These are phyloP conservation scores for Odontesthes bonariensis DNA, from an alignment of 2,113 vertebrate genomes.

Conservation along the genomic window DNA sequence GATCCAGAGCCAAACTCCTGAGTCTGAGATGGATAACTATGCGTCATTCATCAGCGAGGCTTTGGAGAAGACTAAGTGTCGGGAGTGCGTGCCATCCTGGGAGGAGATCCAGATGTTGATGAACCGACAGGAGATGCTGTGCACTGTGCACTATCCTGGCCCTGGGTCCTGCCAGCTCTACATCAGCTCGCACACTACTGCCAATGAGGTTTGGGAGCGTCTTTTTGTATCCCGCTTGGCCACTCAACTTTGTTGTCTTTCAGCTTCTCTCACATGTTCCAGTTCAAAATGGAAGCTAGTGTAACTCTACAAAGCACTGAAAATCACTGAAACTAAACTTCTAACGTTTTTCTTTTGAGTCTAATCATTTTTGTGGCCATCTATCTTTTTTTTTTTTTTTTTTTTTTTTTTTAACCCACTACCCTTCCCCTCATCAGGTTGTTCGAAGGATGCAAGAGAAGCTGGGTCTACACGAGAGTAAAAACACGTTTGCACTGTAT, in stretches of 20 bases:
- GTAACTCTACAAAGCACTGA: neutral
- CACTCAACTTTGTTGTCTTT: conserved; percentile 18
- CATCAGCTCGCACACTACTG: conserved; percentile 95
- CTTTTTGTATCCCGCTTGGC: conserved; percentile 10
- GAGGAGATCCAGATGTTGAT: conserved; percentile 94
- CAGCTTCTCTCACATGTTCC: conserved; percentile 5
- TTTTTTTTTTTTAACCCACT: no score
- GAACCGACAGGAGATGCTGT: conserved; percentile 89
- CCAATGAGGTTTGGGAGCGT: conserved; percentile 87
- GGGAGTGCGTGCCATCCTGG: conserved; percentile 93
- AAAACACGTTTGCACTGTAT: conserved; percentile 91
- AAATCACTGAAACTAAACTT: neutral
- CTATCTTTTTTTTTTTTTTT: neutral
- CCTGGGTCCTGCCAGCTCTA: conserved; percentile 87
- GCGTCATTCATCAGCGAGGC: conserved; percentile 92
- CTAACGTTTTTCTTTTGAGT: neutral
- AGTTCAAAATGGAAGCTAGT: neutral
- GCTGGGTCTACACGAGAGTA: conserved; percentile 90
- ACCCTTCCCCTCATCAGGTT: conserved; percentile 79
- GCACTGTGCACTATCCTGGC: conserved; percentile 90
- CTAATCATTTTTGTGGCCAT: neutral
- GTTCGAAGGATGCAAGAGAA: conserved; percentile 89
- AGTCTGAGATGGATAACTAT: conserved; percentile 91
- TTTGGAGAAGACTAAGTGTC: conserved; percentile 88
- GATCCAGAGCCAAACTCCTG: conserved; percentile 86